Percentiles rank a stretch among this genome's conserved stretches.
Evolutionary conservation across 1,140 invertebrate genomes (phyloP).

Genomic region (Pseudomyrmex concolor): DNA sequence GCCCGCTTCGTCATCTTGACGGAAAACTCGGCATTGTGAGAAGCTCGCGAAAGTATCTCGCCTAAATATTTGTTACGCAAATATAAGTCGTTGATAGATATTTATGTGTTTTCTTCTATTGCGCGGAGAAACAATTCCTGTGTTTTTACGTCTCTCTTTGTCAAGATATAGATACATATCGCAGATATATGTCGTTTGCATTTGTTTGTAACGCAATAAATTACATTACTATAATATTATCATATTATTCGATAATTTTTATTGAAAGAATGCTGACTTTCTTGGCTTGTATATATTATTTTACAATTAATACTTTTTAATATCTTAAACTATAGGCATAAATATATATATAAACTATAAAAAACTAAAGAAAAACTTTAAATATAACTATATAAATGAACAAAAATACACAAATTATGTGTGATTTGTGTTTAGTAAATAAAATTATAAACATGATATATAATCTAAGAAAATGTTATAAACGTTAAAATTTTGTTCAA

Average conservation of each 20-base stretch:
- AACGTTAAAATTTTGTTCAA: too few relatives aligned
- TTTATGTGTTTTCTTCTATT: constrained; percentile 39
- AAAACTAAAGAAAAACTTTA: too few relatives aligned
- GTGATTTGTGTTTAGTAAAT: too few relatives aligned
- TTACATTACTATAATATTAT: not conserved
- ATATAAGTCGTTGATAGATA: constrained; percentile 39
- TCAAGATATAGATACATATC: constrained; percentile 1
- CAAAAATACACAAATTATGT: too few relatives aligned
- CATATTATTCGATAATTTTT: not conserved
- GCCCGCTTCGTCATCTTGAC: constrained; percentile 19
- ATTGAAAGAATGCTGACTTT: not conserved
- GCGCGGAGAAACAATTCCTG: constrained; percentile 4
- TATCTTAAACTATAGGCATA: not conserved
- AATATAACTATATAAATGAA: too few relatives aligned
- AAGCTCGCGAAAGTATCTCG: constrained; percentile 50
- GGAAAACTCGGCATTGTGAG: not conserved
- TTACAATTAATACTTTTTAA: not conserved
- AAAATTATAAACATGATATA: too few relatives aligned
- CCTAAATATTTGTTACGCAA: constrained; percentile 36
- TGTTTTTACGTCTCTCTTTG: constrained; percentile 15
- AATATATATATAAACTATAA: not conserved
- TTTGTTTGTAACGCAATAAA: not conserved
- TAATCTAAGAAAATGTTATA: too few relatives aligned
- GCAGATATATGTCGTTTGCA: not conserved
- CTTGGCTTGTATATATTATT: not conserved